A percentile compares a stretch with the other conserved stretches of the same genome.
Evolutionary conservation across 1,140 invertebrate species (phyloP).

Genomic region (Phymastichus coffea): DNA sequence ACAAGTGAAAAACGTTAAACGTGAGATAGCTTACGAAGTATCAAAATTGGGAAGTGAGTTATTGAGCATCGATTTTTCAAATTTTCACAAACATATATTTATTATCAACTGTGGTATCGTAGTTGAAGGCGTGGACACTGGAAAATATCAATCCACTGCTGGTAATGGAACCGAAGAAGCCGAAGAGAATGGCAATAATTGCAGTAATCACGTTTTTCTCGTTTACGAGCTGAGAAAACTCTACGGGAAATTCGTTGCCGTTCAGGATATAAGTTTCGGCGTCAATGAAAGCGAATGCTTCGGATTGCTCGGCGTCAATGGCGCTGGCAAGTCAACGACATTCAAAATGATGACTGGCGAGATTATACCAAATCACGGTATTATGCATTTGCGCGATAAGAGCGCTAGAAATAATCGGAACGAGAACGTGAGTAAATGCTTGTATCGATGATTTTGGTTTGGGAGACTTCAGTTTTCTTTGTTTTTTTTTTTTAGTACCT

Average conservation of each 20-base stretch:
- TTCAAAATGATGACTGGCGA: conserved; percentile 93
- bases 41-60: conserved; percentile 25
- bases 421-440: conserved; percentile 49
- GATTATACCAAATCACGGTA: conserved; percentile 63
- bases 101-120: no score
- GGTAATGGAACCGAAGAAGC: conserved; percentile 18
- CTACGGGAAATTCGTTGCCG: conserved; percentile 68
- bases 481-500: conserved; percentile 50
- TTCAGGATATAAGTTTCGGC: conserved; percentile 70
- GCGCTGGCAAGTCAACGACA: conserved; percentile 81
- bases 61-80: background rate
- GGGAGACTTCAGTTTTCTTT: background rate
- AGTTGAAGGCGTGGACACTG: conserved; percentile 35
- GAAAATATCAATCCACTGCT: conserved; percentile 28
- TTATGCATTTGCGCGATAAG: conserved; percentile 48
- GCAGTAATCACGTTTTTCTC: conserved; percentile 39
- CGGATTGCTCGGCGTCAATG: conserved; percentile 85
- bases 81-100: no score
- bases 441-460: background rate
- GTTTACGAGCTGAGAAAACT: conserved; percentile 65
- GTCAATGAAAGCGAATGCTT: conserved; percentile 75
- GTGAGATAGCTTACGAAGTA: conserved; percentile 39
- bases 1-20: conserved; percentile 46
- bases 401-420: conserved; percentile 53
- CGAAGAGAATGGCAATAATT: background rate